These are phyloP conservation scores for Pholis gunnellus DNA, from an alignment of 2,113 vertebrate genomes.

Conservation along the genomic window DNA sequence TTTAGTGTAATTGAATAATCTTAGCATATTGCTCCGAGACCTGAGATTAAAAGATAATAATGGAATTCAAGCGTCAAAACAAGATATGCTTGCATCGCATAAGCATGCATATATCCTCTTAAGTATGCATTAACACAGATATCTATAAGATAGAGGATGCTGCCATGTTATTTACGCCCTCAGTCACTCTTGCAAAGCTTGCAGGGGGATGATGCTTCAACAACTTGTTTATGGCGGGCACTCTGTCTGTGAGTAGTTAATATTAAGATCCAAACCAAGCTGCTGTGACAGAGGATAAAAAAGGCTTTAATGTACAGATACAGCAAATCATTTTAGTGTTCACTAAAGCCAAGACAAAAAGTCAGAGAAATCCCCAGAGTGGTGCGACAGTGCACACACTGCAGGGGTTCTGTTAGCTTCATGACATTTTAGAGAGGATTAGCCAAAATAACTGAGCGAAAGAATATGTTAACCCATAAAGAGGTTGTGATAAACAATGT, in stretches of 20 bases:
- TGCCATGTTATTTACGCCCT: constrained; percentile 22
- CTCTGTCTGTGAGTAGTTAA: constrained; percentile 37
- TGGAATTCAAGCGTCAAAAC: constrained; percentile 70
- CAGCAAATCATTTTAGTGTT: constrained; percentile 44
- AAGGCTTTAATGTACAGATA: constrained; percentile 55
- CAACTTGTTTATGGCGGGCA: constrained; percentile 46
- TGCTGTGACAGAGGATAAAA: constrained; percentile 46
- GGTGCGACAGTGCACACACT: constrained; percentile 36
- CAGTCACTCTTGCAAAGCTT: constrained; percentile 51
- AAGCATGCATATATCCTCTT: constrained; percentile 60
- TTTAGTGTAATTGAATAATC: constrained; percentile 67
- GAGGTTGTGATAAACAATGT: constrained; percentile 60
- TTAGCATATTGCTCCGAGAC: constrained; percentile 67
- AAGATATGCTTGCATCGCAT: constrained; percentile 58
- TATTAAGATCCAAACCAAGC: constrained; percentile 45
- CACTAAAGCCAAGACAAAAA: constrained; percentile 46
- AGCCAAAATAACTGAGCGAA: constrained; percentile 35
- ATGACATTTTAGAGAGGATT: constrained; percentile 73
- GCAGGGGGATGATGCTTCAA: constrained; percentile 22
- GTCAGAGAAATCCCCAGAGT: constrained; percentile 38
- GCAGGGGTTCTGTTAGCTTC: constrained; percentile 51
- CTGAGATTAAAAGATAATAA: constrained; percentile 68
- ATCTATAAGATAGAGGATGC: constrained; percentile 42
- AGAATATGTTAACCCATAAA: constrained; percentile 61
- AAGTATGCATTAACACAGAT: constrained; percentile 78